Conservation (phyloP, 2,797 vertebrate species). For the Channallabes apus region DNA sequence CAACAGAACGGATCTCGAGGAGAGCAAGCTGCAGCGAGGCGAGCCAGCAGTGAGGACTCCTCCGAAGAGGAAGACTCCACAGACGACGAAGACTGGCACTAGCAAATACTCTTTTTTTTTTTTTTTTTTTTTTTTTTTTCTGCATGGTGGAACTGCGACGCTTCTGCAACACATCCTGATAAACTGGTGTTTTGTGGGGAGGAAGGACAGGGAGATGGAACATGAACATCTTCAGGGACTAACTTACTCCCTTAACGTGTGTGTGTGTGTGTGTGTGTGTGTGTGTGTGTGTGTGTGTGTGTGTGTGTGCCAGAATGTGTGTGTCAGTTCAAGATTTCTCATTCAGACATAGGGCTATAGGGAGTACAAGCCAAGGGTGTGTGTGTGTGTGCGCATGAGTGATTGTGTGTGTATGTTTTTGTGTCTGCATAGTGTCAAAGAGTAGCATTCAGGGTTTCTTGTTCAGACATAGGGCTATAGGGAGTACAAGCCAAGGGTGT, state of each 20-base stretch:
- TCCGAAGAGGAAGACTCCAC: slow-evolving; percentile 69
- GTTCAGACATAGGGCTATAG: slow-evolving; percentile 68
- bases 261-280: not conserved
- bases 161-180: slow-evolving; percentile 15
- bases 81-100: slow-evolving; percentile 76
- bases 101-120: slow-evolving; percentile 24
- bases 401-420: not conserved
- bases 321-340: slow-evolving; percentile 59
- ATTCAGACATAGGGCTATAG: slow-evolving; percentile 68
- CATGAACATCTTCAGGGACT: slow-evolving; percentile 62
- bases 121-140: too few relatives aligned
- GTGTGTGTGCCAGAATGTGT: not conserved
- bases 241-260: slow-evolving; percentile 43
- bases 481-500: slow-evolving; percentile 42
- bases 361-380: slow-evolving; percentile 46
- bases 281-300: not conserved
- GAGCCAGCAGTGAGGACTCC: slow-evolving; percentile 77
- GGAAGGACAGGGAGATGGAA: not conserved
- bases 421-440: not conserved
- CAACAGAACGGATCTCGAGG: slow-evolving; percentile 69
- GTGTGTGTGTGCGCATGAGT: slow-evolving; percentile 8
- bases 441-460: slow-evolving; percentile 61
- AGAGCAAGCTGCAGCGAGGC: slow-evolving; percentile 55
- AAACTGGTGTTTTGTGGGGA: not conserved
- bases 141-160: not conserved